Evolutionary conservation across 2,113 vertebrate species (phyloP).

Genomic region (Paramisgurnus dabryanus): DNA sequence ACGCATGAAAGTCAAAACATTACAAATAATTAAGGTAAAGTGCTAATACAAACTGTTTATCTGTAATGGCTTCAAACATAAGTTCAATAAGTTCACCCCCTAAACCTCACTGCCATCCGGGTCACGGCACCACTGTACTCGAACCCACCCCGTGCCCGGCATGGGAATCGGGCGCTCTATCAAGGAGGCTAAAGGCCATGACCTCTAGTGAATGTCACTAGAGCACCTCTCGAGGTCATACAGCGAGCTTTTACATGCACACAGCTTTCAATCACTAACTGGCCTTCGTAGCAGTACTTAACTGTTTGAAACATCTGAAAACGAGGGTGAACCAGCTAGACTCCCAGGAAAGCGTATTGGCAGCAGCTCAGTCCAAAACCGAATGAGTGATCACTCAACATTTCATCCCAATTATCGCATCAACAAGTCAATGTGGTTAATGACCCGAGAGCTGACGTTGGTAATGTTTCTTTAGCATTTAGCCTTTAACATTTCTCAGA

Average conservation of each 20-base stretch:
- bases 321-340: conserved; percentile 19
- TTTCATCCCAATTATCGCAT: conserved; percentile 35
- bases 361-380: not conserved
- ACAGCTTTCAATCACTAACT: too few relatives aligned
- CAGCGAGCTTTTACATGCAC: too few relatives aligned
- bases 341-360: conserved; percentile 16
- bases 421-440: conserved; percentile 39
- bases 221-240: not conserved
- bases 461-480: conserved; percentile 19
- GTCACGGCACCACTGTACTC: too few relatives aligned
- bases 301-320: not conserved
- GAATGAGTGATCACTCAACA: conserved; percentile 15
- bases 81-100: not conserved
- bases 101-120: too few relatives aligned
- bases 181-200: too few relatives aligned
- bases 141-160: too few relatives aligned
- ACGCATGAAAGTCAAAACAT: not conserved
- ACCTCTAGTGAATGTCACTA: too few relatives aligned
- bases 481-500: conserved; percentile 4
- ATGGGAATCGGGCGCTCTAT: too few relatives aligned
- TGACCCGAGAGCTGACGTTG: not conserved
- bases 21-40: not conserved
- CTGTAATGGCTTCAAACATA: not conserved
- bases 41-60: not conserved
- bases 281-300: not conserved